Base-by-base conservation (phyloP, 2,888 invertebrate genomes). In the Eudemis profundana region DNA sequence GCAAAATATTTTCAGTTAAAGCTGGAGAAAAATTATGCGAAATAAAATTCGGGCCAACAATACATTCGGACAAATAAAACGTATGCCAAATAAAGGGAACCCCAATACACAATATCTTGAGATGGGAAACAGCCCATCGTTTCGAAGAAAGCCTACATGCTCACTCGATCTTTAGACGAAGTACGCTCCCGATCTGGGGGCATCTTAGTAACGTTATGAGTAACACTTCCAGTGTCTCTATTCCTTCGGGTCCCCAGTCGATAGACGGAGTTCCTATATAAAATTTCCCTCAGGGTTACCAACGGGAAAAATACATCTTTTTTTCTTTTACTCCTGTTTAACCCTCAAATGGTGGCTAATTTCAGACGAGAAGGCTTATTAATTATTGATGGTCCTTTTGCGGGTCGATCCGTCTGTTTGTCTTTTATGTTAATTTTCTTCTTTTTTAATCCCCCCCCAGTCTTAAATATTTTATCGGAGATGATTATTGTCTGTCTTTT, bases 341-440 rank as follows among this genome's bases (percentile, higher is more conserved):
- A 88, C 89, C 86, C 84, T 79, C 85, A 85, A 89, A 86, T 82
- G 86, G 83, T 83, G 85, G 87, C 87, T 89, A 89, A 90, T 90
- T 89, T 85, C 78, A 75, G 84, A 85, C 81, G 82, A 86, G 86
- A 88, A 85, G 88, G 84, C 78, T 89, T 82, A 88, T 90, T 88
- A 86, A 90, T 89, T 89, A 90, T 90, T 90, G 90, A 90, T 84
- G 84, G 79, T 72, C 76, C 83, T 83, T 84, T 86, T 82, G 75
- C 78, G 82, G 82, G 83, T 85, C 78, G 81, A 78, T 77, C 74
- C 66, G 54, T 42, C 73, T 84, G 84, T 89, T 89, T 87, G 85
- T 86, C 85, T 90, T 90, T 86, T 80, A 86, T 84, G 89, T 84
- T 84, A 86, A 84, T 84, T 87, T 85, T 79, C 72, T 77, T 73